phyloP scores from a whole-genome alignment of 35 echinoderm and acorn worm genomes.

The Nesometra sesokonis region DNA sequence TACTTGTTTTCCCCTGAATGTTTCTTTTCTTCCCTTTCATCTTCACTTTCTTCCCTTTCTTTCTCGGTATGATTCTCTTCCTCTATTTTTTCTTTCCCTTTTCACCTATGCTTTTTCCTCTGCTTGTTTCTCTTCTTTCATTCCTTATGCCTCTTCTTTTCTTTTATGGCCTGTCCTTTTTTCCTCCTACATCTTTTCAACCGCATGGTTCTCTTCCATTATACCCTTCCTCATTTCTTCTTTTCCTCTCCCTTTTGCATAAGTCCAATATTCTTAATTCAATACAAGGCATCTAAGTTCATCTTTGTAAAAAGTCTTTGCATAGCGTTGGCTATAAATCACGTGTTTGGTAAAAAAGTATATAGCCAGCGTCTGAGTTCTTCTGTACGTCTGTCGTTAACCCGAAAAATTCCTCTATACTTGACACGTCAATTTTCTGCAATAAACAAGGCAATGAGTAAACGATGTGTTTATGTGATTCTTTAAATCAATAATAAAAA shows the following conservation, averaged over 20 bases:
- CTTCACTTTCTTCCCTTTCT: no score
- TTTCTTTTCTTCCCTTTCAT: no score
- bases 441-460: not conserved
- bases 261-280: not conserved
- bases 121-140: no score
- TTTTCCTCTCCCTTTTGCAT: not conserved
- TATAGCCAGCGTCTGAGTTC: conserved; percentile 97
- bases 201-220: not conserved
- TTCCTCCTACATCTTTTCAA: not conserved
- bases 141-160: no score
- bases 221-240: no score
- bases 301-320: not conserved
- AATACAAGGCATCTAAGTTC: not conserved
- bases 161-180: no score
- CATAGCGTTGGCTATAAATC: conserved; percentile 34
- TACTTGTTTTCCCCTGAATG: no score
- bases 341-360: conserved; percentile 86
- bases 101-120: no score
- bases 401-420: conserved; percentile 97
- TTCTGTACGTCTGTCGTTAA: conserved; percentile 94
- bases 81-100: no score
- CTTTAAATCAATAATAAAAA: no score
- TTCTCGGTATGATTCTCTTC: no score
- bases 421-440: conserved; percentile 98
- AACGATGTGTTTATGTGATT: not conserved